Conservation (phyloP, 1,140 invertebrate species). For the Ganaspis sp. region DNA sequence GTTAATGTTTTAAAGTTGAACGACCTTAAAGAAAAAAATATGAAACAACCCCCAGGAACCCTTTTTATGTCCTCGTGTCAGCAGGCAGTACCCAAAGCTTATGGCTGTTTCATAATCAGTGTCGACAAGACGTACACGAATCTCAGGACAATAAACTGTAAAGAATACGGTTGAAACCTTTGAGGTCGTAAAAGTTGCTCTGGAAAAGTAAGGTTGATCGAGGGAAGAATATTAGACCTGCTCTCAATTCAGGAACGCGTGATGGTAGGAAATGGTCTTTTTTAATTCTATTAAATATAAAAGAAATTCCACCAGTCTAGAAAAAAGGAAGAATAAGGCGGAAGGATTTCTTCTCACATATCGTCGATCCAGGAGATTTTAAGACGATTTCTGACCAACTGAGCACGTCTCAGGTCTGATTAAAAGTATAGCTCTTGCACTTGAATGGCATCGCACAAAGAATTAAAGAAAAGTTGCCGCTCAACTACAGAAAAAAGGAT, state of each 20-base stretch:
- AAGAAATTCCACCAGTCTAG: constrained; percentile 31
- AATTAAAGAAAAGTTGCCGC: constrained; percentile 15
- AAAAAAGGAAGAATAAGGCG: constrained; percentile 20
- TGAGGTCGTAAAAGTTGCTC: constrained; percentile 36
- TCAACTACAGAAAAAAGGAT: neutral
- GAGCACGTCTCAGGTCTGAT: constrained; percentile 52
- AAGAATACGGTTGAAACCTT: constrained; percentile 29
- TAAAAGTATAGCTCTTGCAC: neutral
- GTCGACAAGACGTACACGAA: constrained; percentile 61
- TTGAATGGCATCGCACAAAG: constrained; percentile 20
- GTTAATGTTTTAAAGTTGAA: constrained; percentile 57
- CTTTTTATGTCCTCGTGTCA: constrained; percentile 47
- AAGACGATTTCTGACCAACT: constrained; percentile 56
- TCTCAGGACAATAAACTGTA: constrained; percentile 56
- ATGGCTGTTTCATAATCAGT: constrained; percentile 63
- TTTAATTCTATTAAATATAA: constrained; percentile 40
- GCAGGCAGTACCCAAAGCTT: constrained; percentile 51
- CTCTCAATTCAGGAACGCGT: constrained; percentile 40
- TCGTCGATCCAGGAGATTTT: constrained; percentile 38
- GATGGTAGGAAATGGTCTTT: constrained; percentile 14
- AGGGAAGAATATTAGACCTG: constrained; percentile 46
- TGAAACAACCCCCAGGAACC: neutral
- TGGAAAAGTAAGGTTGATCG: neutral
- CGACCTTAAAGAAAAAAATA: constrained; percentile 43
- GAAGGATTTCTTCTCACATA: constrained; percentile 33